These are phyloP conservation scores for Actenoides hombroni DNA, from an alignment of 2,113 vertebrate species.

Conservation along the genomic window DNA sequence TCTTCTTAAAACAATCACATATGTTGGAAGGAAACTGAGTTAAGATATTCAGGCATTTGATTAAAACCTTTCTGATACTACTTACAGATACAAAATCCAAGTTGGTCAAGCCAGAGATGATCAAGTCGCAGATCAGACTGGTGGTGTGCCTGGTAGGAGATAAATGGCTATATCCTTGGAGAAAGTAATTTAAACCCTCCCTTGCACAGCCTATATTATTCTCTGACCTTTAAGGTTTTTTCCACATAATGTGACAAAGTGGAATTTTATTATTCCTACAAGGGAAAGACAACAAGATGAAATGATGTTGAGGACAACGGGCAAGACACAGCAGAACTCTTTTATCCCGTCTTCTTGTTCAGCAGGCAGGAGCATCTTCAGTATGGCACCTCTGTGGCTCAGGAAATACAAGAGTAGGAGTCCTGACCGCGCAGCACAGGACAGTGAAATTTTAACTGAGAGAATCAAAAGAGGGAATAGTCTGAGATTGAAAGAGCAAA, in stretches of 20 bases:
- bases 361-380: neutral
- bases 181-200: neutral
- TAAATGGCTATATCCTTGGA: neutral
- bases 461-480: neutral
- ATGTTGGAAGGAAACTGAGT: neutral
- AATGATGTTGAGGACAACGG: neutral
- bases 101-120: neutral
- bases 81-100: neutral
- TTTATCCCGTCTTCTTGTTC: neutral
- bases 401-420: fast-evolving
- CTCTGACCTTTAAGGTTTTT: neutral
- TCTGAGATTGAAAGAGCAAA: neutral
- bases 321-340: neutral
- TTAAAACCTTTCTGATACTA: neutral
- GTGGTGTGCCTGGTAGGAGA: neutral
- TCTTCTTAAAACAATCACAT: neutral
- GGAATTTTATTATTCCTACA: neutral
- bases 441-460: neutral
- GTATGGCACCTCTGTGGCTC: neutral
- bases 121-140: neutral
- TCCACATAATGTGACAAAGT: neutral
- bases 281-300: neutral
- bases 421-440: neutral
- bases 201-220: neutral
- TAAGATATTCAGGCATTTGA: neutral